Evolutionary conservation across 2,888 invertebrate genomes (phyloP).

Genomic region (Branchellion lobata): DNA sequence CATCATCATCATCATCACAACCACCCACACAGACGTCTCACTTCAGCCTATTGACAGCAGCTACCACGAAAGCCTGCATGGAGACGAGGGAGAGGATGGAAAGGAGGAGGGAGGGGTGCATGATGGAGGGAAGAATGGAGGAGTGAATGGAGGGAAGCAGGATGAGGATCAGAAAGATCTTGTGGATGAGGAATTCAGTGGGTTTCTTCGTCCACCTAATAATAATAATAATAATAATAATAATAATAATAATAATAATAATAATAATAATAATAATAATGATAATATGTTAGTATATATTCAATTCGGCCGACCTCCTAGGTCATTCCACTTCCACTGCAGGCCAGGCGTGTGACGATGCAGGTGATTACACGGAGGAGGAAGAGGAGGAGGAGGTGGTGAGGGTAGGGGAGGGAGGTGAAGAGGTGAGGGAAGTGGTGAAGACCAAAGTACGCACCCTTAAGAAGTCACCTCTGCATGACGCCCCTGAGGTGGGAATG

Average conservation of each 20-base stretch:
- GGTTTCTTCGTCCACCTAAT: background rate
- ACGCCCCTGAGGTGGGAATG: background rate
- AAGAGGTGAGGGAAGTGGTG: background rate
- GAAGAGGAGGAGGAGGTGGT: constrained; percentile 71
- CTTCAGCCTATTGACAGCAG: constrained; percentile 10
- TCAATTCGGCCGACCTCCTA: too few species aligned
- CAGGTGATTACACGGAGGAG: constrained; percentile 74
- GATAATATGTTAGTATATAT: too few species aligned
- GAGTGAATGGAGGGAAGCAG: background rate
- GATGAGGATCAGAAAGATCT: too few species aligned
- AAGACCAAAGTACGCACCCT: background rate
- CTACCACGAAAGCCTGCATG: constrained; percentile 8
- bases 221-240: background rate
- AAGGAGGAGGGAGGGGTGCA: background rate
- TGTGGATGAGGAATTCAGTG: too few species aligned
- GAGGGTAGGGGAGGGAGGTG: constrained; percentile 60
- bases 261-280: background rate
- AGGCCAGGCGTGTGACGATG: constrained; percentile 63
- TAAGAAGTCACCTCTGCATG: too few species aligned
- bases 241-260: background rate
- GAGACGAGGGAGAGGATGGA: background rate
- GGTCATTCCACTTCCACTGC: background rate
- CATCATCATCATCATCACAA: constrained; percentile 14
- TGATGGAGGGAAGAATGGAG: constrained; percentile 25
- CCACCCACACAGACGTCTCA: background rate